phyloP scores from a whole-genome alignment of 2,113 vertebrate species.

The Seriola aureovittata region DNA sequence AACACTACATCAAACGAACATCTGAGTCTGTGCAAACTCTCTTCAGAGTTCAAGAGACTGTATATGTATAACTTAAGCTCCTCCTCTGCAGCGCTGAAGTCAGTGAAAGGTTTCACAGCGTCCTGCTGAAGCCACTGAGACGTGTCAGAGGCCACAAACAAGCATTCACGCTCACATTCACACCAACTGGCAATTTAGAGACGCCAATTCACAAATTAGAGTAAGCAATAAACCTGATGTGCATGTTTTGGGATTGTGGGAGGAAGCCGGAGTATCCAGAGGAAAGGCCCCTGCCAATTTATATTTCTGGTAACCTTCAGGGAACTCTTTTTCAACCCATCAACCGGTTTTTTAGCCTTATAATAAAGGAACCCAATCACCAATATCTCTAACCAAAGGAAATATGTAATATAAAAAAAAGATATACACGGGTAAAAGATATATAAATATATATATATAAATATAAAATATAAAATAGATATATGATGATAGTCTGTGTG shows the following conservation, averaged over 20 bases:
- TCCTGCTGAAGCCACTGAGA: background rate
- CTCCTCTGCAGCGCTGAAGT: constrained; percentile 6
- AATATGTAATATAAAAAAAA: background rate
- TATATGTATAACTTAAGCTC: background rate
- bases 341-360: too few species aligned
- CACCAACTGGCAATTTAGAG: too few species aligned
- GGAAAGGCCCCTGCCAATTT: background rate
- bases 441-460: too few species aligned
- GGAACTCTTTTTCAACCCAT: too few species aligned
- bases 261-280: too few species aligned
- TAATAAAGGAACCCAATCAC: background rate
- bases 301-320: background rate
- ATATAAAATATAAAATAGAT: background rate
- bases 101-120: background rate
- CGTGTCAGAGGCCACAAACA: background rate
- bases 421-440: too few species aligned
- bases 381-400: background rate
- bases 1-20: background rate
- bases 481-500: background rate
- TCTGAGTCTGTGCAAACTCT: background rate
- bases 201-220: too few species aligned
- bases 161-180: too few species aligned
- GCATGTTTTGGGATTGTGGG: too few species aligned
- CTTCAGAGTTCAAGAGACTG: background rate
- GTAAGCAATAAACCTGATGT: too few species aligned